Percentiles rank a stretch among this genome's conserved stretches.
Evolutionary conservation across 2,797 vertebrate species (phyloP).

Genomic region (Peromyscus eremicus): DNA sequence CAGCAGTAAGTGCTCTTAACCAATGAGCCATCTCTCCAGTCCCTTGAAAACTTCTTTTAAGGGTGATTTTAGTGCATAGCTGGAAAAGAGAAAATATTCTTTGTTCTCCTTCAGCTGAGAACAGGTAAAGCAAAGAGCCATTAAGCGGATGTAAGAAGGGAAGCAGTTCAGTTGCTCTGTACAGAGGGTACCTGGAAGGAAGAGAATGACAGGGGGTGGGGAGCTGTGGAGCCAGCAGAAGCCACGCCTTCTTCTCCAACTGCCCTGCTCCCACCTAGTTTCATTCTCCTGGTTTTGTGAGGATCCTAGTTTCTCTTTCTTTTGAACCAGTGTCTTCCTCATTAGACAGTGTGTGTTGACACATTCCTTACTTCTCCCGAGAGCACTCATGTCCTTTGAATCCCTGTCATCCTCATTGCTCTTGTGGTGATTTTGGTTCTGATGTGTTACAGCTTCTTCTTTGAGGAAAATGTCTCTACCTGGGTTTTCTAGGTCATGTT

Average conservation of each 20-base stretch:
- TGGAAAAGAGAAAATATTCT: neutral
- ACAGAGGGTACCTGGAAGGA: neutral
- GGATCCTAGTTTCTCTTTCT: neutral
- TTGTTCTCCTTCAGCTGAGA: neutral
- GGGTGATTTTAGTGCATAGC: neutral
- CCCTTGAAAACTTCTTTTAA: neutral
- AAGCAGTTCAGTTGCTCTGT: neutral
- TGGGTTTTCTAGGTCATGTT: neutral
- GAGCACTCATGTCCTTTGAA: neutral
- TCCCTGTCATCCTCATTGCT: neutral
- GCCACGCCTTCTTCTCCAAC: neutral
- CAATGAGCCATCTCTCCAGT: neutral
- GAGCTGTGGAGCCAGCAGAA: neutral
- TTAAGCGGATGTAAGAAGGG: neutral
- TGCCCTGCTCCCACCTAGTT: slow-evolving; percentile 1
- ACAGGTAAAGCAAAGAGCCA: neutral
- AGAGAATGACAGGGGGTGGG: neutral
- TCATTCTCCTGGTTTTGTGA: slow-evolving; percentile 2
- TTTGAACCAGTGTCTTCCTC: neutral
- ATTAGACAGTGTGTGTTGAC: neutral
- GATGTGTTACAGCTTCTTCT: neutral
- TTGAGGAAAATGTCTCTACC: slow-evolving; percentile 12
- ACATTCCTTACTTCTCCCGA: slow-evolving; percentile 31
- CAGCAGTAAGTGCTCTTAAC: neutral
- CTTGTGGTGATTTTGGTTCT: slow-evolving; percentile 36